A percentile compares a stretch with the other conserved stretches of the same genome.
These are phyloP conservation scores for Anabacerthia variegaticeps DNA, from an alignment of 2,797 vertebrate genomes.

Conservation along the genomic window DNA sequence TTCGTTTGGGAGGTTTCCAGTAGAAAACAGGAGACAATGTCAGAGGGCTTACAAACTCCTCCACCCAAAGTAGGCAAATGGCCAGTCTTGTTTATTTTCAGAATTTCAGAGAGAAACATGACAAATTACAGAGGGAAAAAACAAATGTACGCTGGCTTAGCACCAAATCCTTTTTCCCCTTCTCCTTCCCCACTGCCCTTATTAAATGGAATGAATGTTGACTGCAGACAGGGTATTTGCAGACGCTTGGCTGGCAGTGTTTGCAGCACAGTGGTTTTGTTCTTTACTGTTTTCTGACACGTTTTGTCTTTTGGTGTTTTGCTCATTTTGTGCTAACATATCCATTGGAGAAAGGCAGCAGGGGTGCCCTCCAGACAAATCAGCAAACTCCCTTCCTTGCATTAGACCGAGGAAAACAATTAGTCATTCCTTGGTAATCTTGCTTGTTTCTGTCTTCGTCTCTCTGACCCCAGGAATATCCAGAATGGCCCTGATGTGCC, in stretches of 20 bases:
- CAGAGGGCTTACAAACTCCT: not conserved
- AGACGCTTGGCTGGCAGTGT: not conserved
- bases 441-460: not conserved
- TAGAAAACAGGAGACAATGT: not conserved
- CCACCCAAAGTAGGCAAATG: not conserved
- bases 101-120: slow-evolving; percentile 7
- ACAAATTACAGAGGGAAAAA: not conserved
- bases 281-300: not conserved
- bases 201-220: not conserved
- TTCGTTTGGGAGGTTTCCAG: slow-evolving; percentile 71
- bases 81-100: not conserved
- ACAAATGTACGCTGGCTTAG: not conserved
- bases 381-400: not conserved
- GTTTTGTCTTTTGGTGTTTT: not conserved
- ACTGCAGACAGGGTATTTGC: not conserved
- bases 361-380: not conserved
- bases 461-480: not conserved
- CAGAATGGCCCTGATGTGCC: not conserved
- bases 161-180: not conserved
- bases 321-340: not conserved
- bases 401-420: not conserved
- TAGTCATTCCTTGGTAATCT: not conserved
- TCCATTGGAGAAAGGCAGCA: not conserved
- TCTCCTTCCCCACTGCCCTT: not conserved
- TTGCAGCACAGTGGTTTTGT: not conserved